A percentile compares a stretch with the other conserved stretches of the same genome.
Conservation (phyloP, 2,797 vertebrate species). For the Hephaestus fuliginosus region DNA sequence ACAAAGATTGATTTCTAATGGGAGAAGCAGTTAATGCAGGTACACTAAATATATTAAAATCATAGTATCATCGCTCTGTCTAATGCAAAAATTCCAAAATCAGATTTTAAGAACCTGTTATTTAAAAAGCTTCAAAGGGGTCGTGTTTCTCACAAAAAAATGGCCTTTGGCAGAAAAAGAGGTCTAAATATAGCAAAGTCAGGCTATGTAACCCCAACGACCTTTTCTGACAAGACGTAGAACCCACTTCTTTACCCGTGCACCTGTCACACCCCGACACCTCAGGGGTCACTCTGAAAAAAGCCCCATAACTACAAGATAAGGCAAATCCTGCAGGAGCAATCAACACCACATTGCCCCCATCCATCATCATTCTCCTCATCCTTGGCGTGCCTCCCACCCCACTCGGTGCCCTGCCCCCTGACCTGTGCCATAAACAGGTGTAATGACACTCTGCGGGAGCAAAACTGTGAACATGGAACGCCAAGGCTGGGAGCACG, state of each 20-base stretch:
- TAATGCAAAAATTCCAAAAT: background rate
- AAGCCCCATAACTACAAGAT: conserved; percentile 20
- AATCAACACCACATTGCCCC: conserved; percentile 44
- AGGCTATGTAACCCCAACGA: conserved; percentile 25
- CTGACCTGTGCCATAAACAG: conserved; percentile 74
- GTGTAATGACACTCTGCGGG: conserved; percentile 43
- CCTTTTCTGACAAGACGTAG: conserved; percentile 22
- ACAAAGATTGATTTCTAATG: background rate
- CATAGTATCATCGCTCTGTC: background rate
- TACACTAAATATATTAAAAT: background rate
- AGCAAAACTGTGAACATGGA: conserved; percentile 55
- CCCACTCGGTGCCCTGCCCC: conserved; percentile 39
- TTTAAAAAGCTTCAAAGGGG: background rate
- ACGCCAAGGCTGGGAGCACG: conserved; percentile 45
- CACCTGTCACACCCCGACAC: conserved; percentile 58
- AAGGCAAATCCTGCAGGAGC: conserved; percentile 25
- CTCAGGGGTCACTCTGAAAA: conserved; percentile 29
- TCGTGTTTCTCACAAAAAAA: background rate
- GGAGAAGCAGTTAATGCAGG: conserved; percentile 8
- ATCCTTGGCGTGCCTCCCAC: conserved; percentile 52
- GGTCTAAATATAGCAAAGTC: conserved; percentile 31
- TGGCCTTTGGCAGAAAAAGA: conserved; percentile 16
- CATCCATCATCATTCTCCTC: conserved; percentile 44
- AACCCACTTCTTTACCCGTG: conserved; percentile 41
- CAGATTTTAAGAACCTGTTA: background rate